These are phyloP conservation scores for Onychostruthus taczanowskii DNA, from an alignment of 2,113 vertebrate species.

Conservation along the genomic window DNA sequence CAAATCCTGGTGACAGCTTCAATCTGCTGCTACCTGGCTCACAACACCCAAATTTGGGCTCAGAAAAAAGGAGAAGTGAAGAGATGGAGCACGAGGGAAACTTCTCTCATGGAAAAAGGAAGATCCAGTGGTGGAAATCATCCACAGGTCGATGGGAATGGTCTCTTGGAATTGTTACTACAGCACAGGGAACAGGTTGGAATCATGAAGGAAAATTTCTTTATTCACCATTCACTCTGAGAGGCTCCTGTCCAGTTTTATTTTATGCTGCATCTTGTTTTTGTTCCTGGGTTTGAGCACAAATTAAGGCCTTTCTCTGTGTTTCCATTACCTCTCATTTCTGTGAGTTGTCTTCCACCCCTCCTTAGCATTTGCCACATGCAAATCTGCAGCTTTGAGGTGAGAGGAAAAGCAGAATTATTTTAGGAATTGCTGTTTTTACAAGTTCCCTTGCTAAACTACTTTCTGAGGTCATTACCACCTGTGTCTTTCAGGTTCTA, in stretches of 20 bases:
- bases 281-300: neutral
- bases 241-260: neutral
- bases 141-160: fast-evolving
- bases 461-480: neutral
- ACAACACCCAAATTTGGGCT: neutral
- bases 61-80: neutral
- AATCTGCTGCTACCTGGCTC: neutral
- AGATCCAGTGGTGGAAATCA: neutral
- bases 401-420: neutral
- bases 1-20: fast-evolving
- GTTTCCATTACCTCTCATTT: neutral
- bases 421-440: neutral
- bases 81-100: neutral
- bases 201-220: fast-evolving
- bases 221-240: neutral
- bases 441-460: neutral
- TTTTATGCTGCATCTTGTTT: neutral
- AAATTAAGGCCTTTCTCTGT: neutral
- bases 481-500: neutral
- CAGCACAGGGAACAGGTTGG: neutral
- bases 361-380: neutral
- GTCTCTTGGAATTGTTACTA: neutral
- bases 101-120: fast-evolving
- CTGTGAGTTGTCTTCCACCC: neutral
- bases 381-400: neutral